Evolutionary conservation across 2,888 invertebrate genomes (phyloP), one percentile per base, ranked within the genome.

Genomic region (Lasioglossum vierecki): DNA sequence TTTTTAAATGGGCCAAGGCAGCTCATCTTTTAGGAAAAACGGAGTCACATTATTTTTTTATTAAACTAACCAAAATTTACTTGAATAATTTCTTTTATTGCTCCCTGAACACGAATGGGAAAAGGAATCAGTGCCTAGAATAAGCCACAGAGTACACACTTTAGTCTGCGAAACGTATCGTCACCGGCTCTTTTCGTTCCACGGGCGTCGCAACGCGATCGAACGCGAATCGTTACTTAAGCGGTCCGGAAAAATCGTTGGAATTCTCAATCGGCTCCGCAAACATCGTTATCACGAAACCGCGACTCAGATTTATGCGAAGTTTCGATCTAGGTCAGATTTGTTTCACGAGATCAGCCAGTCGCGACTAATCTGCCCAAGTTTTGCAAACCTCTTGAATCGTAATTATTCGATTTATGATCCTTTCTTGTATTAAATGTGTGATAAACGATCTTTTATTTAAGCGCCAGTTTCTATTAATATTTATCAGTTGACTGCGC

Each of bases 241-340:
- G 39, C 78, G 53, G 35, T 39, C 39, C n/a, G 49, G 60, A 81
- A 68, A 76, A 60, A 44, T 57, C 75, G 39, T 22, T 6, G 75
- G 15, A 4, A 46, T 30, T 60, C 63, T 77, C 75, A 30, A 57
- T 80, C 53, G 22, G 13, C n/a, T 82, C 9, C n/a, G 41, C 41
- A 35, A 44, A 41, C 53, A 75, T 75, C 80, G 30, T 80, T 75
- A 35, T 35, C 26, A 6, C 13, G 30, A 35, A 53, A 13, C 63
- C 26, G 30, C 41, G 30, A 22, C 4, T 22, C 5, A 39, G 68
- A 68, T 39, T 68, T 68, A 68, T 41, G 70, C 70, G 70, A n/a
- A 22, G 70, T n/a, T 41, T n/a, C 41, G 13, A 68, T 39, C 70
- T 41, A n/a, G 70, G 41, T 70, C 70, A 39, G 70, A n/a, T 70